Base-by-base conservation (phyloP, 2,113 vertebrate genomes). In the Xiphias gladius region DNA sequence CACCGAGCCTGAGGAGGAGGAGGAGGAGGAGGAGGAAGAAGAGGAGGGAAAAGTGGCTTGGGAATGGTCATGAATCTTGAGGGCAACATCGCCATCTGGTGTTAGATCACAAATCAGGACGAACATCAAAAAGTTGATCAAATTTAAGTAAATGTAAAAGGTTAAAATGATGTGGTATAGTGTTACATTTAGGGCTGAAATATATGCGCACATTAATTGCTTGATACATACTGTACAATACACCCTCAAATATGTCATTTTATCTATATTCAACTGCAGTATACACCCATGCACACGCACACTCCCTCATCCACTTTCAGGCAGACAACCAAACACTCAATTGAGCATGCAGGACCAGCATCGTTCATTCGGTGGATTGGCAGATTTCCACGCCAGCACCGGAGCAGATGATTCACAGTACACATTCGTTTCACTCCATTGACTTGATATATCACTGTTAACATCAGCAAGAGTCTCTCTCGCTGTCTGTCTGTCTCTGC, bases 21-120 rank as follows among this genome's bases (percentile, higher is more conserved):
- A 73, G 66, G 75, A 68, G 50, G 72, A 82, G n/a, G 80, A 75
- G 76, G 85, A 48, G 5, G 79, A 63, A 14, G 74, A 69, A 10
- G 57, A 32, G 55, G 70, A 63, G 54, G 59, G 14, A 22, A 57
- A 62, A 59, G 41, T 71, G 68, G 70, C 37, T 82, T 43, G 80
- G 86, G 88, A 90, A 65, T 68, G 43, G 67, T 61, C 16, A 7
- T 32, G 57, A 22, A 83, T 88, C 4, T 55, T 75, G 9, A 84
- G 79, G 90, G 13, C 88, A 79, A 89, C 73, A 88, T 35, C 26
- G 84, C 91, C 91, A 83, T 76, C 93, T 93, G 87, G 82, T 86
- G 93, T 80, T 37, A 12, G 26, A 55, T 26, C 0, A 11, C 41
- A 41, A 52, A 13, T 5, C n/a, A 30, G 48, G 8, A 8, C 17